These are phyloP conservation scores for Nibea coibor DNA, from an alignment of 2,113 vertebrate species.

Conservation along the genomic window DNA sequence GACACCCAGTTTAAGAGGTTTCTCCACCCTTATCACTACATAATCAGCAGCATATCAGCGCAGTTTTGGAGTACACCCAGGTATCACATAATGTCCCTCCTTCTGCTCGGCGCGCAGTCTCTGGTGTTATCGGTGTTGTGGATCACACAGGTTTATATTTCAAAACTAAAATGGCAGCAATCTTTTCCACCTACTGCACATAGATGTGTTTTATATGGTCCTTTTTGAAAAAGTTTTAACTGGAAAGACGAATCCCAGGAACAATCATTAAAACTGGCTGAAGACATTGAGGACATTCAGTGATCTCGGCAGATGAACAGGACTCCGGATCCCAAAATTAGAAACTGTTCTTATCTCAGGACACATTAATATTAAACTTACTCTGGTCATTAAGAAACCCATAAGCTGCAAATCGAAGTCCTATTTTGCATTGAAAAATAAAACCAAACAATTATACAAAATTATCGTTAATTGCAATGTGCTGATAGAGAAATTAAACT, in stretches of 20 bases:
- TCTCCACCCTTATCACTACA: not conserved
- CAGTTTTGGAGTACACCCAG: not conserved
- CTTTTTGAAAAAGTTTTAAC: not conserved
- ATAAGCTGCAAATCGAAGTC: not conserved
- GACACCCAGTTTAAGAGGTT: not conserved
- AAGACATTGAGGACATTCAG: not conserved
- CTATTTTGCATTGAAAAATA: constrained; percentile 4
- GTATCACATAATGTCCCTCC: not conserved
- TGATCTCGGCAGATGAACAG: constrained; percentile 11
- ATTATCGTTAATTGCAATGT: constrained; percentile 37
- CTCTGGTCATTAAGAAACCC: constrained; percentile 4
- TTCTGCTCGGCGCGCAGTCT: no score
- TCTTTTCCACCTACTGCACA: not conserved
- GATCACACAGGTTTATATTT: not conserved
- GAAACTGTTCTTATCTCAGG: constrained; percentile 39
- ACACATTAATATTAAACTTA: constrained; percentile 44
- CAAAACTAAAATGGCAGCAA: not conserved
- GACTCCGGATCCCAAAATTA: constrained; percentile 24
- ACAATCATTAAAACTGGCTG: not conserved
- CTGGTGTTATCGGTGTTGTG: no score
- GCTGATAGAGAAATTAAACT: constrained; percentile 19
- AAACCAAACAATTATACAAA: constrained; percentile 29
- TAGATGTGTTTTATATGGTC: not conserved
- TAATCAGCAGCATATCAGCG: constrained; percentile 1
- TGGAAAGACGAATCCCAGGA: not conserved